phyloP scores from a whole-genome alignment of 2,113 vertebrate genomes.

The Cettia cetti region DNA sequence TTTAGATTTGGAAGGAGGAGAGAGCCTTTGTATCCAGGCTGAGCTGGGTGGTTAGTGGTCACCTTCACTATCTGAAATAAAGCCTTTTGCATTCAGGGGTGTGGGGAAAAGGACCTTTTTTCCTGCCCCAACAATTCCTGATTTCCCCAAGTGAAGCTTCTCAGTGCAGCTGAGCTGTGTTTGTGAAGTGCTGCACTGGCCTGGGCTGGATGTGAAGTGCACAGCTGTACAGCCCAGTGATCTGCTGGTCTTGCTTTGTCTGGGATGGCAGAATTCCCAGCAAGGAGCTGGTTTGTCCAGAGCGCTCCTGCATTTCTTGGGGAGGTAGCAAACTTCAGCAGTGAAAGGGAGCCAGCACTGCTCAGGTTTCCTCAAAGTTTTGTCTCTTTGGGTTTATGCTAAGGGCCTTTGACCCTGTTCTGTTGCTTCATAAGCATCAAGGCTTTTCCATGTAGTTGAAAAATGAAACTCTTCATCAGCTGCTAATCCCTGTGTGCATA shows the following conservation, averaged over 20 bases:
- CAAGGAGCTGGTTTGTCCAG: not conserved
- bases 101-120: not conserved
- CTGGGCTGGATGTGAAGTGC: not conserved
- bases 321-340: not conserved
- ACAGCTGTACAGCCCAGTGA: not conserved
- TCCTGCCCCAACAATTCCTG: not conserved
- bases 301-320: not conserved
- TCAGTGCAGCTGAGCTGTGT: not conserved
- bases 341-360: not conserved
- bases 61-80: not conserved
- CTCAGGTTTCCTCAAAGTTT: not conserved
- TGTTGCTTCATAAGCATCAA: not conserved
- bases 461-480: not conserved
- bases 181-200: not conserved
- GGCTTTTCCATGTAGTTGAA: not conserved
- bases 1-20: not conserved
- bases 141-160: not conserved
- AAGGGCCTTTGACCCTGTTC: not conserved
- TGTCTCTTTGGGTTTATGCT: not conserved
- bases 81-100: not conserved
- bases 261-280: not conserved
- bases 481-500: not conserved
- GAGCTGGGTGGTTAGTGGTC: not conserved
- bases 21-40: not conserved
- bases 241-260: not conserved